Base-by-base conservation (phyloP, 2,113 vertebrate species). In the Crotalus helleri region DNA sequence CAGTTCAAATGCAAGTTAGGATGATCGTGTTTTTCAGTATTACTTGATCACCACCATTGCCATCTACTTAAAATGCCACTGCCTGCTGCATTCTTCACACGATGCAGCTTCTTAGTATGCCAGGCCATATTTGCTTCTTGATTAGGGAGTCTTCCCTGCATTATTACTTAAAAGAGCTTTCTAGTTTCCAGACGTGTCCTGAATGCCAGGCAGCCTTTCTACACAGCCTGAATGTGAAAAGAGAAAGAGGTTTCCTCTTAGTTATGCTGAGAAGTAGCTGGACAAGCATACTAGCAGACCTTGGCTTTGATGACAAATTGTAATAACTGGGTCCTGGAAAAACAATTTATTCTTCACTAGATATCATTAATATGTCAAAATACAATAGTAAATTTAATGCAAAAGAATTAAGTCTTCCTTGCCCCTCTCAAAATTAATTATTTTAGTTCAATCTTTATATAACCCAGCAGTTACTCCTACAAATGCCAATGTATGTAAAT, bases 131-230 rank as follows among this genome's bases (percentile, higher is more conserved):
- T 26, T 90, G 74, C 46, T 85, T 91, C 64, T 88, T 90, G 92
- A 92, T 93, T 81, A 94, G 81, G 92, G 92, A 91, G 90, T 93
- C 85, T 87, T 91, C 92, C 88, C 58, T 64, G 92, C 86, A 90
- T 90, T 90, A 69, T 92, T 93, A 93, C 90, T 90, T 86, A 87
- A 87, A 92, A 91, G 93, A 92, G 90, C 89, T 95, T 95, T 95
- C 93, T 93, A 90, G 85, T 95, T 95, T 95, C 91, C 91, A 90
- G 64, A 89, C 92, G 33, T 91, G 93, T 21, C 69, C n/a, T 23
- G 88, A 93, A 94, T 92, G 85, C 92, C 3, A 29, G 90, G 39
- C 59, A 69, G 90, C 51, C 92, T 51, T 87, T 58, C 90, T 24
- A 23, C 58, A 58, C 53, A 53, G 51, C 87, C 87, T 86, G 89